phyloP scores from a whole-genome alignment of 1,140 invertebrate species.

The Pseudomyrmex pallidus region DNA sequence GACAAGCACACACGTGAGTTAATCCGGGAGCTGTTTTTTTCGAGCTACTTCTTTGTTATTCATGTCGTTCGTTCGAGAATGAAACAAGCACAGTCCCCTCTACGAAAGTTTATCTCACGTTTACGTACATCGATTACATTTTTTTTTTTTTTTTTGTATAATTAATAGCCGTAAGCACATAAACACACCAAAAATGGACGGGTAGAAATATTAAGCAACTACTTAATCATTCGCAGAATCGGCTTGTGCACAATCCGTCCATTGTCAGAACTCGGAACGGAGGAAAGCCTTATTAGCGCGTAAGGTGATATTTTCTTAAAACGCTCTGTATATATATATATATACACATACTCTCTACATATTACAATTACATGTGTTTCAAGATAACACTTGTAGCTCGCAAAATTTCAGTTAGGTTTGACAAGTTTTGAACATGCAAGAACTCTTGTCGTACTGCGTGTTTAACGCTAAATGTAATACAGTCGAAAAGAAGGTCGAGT shows the following conservation, averaged over 20 bases:
- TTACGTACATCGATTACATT: neutral
- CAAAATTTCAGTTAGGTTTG: neutral
- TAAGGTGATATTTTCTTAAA: constrained; percentile 74
- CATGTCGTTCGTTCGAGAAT: neutral
- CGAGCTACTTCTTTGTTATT: neutral
- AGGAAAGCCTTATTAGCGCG: constrained; percentile 78
- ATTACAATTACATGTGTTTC: neutral
- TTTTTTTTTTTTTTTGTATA: neutral
- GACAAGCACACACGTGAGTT: constrained; percentile 70
- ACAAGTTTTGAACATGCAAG: neutral
- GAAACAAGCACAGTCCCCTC: neutral
- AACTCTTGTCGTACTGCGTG: constrained; percentile 6
- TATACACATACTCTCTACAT: neutral
- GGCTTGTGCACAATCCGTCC: neutral
- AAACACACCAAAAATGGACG: neutral
- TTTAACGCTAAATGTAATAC: constrained; percentile 16
- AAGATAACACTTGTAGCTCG: neutral
- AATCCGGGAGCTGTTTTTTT: constrained; percentile 41
- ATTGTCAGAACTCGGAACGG: constrained; percentile 2
- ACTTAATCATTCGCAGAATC: neutral
- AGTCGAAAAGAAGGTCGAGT: too few species aligned
- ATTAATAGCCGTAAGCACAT: too few species aligned
- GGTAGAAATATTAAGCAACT: neutral
- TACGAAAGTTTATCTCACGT: neutral
- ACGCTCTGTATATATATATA: neutral